Base-by-base conservation (phyloP, 2,797 vertebrate species). In the Gymnoscopelus braueri region DNA sequence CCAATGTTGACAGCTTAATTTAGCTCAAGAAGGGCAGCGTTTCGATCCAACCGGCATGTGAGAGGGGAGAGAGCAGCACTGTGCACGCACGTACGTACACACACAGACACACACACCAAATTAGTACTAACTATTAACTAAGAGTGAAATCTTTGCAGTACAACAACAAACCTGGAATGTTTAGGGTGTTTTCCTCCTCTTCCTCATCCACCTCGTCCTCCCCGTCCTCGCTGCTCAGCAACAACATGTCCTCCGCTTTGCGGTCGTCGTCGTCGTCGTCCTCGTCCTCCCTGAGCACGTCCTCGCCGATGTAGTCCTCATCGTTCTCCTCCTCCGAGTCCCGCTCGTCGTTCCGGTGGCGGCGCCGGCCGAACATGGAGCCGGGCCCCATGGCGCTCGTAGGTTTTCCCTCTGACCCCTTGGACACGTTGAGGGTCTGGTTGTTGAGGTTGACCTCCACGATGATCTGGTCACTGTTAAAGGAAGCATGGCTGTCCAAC, bases 391-490 rank as follows among this genome's bases (percentile, higher is more conserved):
- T 15, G 0, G 88, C 2, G 0, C 83, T 69, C 0, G 70, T 51
- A 0, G 92, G 80, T 77, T 97, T 97, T 3, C 95, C 95, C 73
- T 98, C 96, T 0, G 78, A 93, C 26, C 97, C 97, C 48, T 97
- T 98, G 29, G 97, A 99, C 80, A 99, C 98, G 0, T 99, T 98
- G 53, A 99, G 93, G 0, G 97, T 99, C 89, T 99, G 97, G 89
- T 99, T 99, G 92, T 99, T 99, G 74, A 99, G 95, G 86, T 99
- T 99, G 84, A 99, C 97, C 90, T 99, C 98, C 59, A 99, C 98
- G 0, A 99, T 99, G 89, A 99, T 99, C 89, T 99, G 97, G 82
- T 99, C 95, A 65, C 91, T 92, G 89, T 96, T 96, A 79, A 96
- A 99, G 9, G 96, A 94, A 35, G 87, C 68, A n/a, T 94, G 90